Conservation (phyloP, 2,797 vertebrate genomes). For the Sebastiscus tertius region DNA sequence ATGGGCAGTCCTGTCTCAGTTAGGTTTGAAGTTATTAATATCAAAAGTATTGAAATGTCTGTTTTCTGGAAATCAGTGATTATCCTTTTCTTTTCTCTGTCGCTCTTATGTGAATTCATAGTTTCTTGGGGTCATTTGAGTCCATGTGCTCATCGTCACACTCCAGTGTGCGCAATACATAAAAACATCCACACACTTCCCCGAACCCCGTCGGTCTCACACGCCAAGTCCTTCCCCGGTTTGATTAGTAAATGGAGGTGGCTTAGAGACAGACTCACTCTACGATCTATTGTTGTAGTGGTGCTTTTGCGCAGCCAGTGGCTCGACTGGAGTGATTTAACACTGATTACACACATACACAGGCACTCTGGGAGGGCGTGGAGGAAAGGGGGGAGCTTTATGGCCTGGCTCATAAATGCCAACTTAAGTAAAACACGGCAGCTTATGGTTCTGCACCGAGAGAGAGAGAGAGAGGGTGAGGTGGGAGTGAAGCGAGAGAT, state of each 20-base stretch:
- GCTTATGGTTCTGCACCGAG: constrained; percentile 52
- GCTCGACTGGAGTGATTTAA: constrained; percentile 63
- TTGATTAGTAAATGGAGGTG: constrained; percentile 59
- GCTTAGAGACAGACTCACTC: constrained; percentile 23
- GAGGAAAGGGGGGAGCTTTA: constrained; percentile 36
- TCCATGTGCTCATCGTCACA: not conserved
- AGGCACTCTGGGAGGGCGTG: not conserved
- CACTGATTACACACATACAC: constrained; percentile 45
- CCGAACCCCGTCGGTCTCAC: not conserved
- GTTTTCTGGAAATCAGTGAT: too few relatives aligned
- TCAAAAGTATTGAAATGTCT: not conserved
- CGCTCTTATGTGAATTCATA: not conserved
- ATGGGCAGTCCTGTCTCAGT: not conserved
- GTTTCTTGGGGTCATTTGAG: constrained; percentile 7
- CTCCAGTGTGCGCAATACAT: not conserved
- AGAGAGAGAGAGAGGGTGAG: not conserved
- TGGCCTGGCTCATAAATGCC: constrained; percentile 64
- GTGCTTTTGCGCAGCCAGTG: constrained; percentile 30
- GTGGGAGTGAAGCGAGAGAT: constrained; percentile 22
- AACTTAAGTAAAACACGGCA: constrained; percentile 63
- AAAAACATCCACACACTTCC: constrained; percentile 9
- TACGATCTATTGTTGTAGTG: constrained; percentile 39
- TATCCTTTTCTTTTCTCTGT: not conserved
- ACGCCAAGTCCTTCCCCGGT: constrained; percentile 13
- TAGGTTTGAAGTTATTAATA: not conserved